phyloP scores from a whole-genome alignment of 2,888 invertebrate genomes.

The Creontiades dilutus region DNA sequence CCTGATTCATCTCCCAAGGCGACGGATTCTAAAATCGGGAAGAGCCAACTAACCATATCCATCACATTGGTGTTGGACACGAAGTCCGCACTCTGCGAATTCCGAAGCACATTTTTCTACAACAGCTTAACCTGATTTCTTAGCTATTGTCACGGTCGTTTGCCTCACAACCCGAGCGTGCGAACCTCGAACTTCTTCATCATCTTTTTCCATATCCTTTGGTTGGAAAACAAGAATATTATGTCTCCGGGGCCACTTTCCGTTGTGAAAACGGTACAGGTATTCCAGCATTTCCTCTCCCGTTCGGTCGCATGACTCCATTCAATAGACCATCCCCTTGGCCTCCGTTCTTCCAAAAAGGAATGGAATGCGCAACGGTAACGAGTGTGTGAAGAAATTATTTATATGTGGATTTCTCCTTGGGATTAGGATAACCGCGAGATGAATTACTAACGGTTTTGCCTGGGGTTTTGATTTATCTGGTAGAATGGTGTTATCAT shows the following conservation, averaged over 20 bases:
- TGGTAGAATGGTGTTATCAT: too few relatives aligned
- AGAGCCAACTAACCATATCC: too few relatives aligned
- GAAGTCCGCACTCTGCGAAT: background rate
- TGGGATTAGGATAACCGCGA: background rate
- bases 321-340: background rate
- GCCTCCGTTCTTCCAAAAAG: background rate
- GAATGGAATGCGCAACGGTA: background rate
- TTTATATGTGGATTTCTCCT: background rate
- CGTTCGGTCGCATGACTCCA: background rate
- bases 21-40: too few relatives aligned
- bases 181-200: conserved; percentile 14
- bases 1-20: too few relatives aligned
- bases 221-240: conserved; percentile 1
- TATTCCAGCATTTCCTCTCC: background rate
- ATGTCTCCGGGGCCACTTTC: conserved; percentile 5
- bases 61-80: background rate
- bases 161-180: background rate
- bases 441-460: background rate
- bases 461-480: background rate
- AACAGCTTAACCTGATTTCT: conserved; percentile 8
- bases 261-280: background rate
- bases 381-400: background rate
- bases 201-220: background rate
- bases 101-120: background rate
- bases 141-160: background rate